A percentile compares a stretch with the other conserved stretches of the same genome.
Conservation (phyloP, 2,113 vertebrate genomes). For the Neotragus moschatus region DNA sequence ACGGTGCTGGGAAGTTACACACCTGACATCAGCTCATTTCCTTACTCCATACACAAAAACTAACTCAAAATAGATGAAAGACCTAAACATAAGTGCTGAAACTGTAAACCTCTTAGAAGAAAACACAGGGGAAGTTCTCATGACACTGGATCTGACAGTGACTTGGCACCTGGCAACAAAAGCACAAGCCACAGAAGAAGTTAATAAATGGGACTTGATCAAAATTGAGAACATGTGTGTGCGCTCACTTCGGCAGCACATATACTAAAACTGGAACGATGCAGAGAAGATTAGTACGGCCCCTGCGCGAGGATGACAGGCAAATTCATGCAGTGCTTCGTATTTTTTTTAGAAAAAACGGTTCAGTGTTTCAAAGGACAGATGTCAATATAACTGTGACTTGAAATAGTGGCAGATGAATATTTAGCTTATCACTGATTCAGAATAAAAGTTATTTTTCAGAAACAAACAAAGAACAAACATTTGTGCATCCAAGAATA, state of each 20-base stretch:
- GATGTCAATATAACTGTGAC: not conserved
- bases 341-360: not conserved
- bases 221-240: not conserved
- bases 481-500: not conserved
- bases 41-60: not conserved
- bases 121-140: not conserved
- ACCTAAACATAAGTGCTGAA: not conserved
- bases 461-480: not conserved
- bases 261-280: not conserved
- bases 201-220: not conserved
- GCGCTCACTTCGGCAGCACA: not conserved
- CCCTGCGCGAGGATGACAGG: not conserved
- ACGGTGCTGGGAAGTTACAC: not conserved
- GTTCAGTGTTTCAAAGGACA: not conserved
- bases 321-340: accelerated
- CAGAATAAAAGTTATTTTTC: not conserved
- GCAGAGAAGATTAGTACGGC: not conserved
- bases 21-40: not conserved
- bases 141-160: not conserved
- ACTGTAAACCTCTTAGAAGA: not conserved
- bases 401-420: not conserved
- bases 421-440: not conserved
- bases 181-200: not conserved
- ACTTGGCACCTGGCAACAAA: not conserved
- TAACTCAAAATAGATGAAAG: not conserved